Evolutionary conservation across 1,140 invertebrate species (phyloP), one percentile per base, ranked within the genome.

Genomic region (Yoshiicerus persimilis): DNA sequence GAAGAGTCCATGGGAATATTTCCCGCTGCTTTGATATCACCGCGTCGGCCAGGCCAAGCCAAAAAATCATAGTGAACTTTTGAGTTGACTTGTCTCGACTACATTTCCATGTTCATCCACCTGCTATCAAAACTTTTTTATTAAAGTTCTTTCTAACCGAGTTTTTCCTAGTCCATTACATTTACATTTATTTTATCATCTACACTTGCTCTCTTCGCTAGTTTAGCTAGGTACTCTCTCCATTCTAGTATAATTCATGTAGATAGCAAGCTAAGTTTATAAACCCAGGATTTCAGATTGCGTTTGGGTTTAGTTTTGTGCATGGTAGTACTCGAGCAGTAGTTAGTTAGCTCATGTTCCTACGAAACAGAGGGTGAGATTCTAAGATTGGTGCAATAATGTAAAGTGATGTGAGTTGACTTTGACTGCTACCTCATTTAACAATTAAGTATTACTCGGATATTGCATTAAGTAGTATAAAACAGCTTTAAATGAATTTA

Each of bases 131-230:
- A 80, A 38, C 66, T 70, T 80, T 80, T 80, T 80, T 80, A 80
- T 80, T 23, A 20, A 34, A 36, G 75, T 80, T 38, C 75, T 80
- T 80, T 80, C 75, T 9, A 32, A 75, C 66, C 66, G 27, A 75
- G 27, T 80, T 80, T 80, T 80, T 80, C 75, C 32, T 80, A 80
- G 16, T 80, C 75, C 75, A 80, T 80, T 80, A 80, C 75, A 80
- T 80, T 80, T 80, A 80, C 75, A 80, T 80, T 80, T 80, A 80
- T 80, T 80, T 80, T 80, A 80, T 80, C 75, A 80, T 80, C 75
- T 34, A 20, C 70, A 36, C 75, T 38, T 20, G 20, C 62, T 66
- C 5, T 41, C 2, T 41, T 11, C 39, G 16, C 39, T 75, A 16
- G 27, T 75, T 34, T 75, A 75, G 10, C 70, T 11, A 5, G n/a